phyloP scores from a whole-genome alignment of 2,888 invertebrate species.

The Harpalus rubripes region DNA sequence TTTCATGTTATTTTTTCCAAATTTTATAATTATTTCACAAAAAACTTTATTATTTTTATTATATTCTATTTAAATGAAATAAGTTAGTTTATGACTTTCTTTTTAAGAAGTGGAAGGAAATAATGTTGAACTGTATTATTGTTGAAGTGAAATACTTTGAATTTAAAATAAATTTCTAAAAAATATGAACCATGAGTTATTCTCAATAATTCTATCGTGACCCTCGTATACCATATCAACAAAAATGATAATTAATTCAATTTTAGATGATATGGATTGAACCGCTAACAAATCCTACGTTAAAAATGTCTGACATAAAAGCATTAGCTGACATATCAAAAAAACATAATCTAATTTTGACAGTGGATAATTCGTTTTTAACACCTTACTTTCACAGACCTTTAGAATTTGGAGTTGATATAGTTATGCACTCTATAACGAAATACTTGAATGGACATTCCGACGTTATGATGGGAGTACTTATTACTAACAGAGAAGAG shows the following conservation, averaged over 20 bases:
- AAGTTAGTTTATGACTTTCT: too few relatives aligned
- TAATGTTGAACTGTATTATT: too few relatives aligned
- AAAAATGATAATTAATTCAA: background rate
- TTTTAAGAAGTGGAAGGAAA: too few relatives aligned
- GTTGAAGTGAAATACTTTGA: too few relatives aligned
- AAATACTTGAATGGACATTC: constrained; percentile 99
- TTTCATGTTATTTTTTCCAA: too few relatives aligned
- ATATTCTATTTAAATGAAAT: too few relatives aligned
- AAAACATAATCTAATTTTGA: constrained; percentile 83
- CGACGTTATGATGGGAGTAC: constrained; percentile 97
- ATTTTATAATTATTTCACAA: too few relatives aligned
- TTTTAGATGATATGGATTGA: constrained; percentile 94
- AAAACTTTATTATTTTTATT: too few relatives aligned
- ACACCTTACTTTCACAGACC: constrained; percentile 95
- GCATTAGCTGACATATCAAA: constrained; percentile 83
- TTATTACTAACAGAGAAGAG: constrained; percentile 86
- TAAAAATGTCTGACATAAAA: constrained; percentile 93
- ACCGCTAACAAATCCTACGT: constrained; percentile 95
- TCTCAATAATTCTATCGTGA: too few relatives aligned
- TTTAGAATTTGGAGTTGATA: constrained; percentile 93
- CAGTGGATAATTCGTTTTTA: constrained; percentile 96
- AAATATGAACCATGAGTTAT: too few relatives aligned
- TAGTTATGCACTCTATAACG: constrained; percentile 94
- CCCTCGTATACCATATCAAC: too few relatives aligned
- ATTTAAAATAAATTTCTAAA: too few relatives aligned